Conservation (phyloP, 2,113 vertebrate genomes). For the Pogonocichla stellata region DNA sequence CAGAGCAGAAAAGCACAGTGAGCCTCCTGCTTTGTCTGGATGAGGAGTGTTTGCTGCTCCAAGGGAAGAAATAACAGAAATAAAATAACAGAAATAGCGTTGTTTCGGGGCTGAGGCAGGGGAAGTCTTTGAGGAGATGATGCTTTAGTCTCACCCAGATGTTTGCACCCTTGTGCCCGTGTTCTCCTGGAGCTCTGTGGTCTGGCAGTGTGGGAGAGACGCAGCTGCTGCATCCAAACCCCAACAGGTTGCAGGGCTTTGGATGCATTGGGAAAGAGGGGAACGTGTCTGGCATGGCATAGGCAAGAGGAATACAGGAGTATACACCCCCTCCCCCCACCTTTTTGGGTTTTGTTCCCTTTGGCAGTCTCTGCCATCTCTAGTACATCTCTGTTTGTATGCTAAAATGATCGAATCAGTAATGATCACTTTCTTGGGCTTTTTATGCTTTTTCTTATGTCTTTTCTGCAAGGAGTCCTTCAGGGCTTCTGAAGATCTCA, state of each 20-base stretch:
- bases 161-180: background rate
- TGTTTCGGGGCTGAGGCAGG: background rate
- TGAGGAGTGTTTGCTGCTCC: rapidly evolving
- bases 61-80: background rate
- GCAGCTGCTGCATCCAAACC: background rate
- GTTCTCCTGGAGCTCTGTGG: background rate
- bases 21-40: background rate
- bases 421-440: background rate
- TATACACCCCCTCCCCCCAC: rapidly evolving
- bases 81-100: background rate
- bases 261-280: background rate
- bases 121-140: background rate
- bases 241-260: background rate
- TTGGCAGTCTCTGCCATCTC: background rate
- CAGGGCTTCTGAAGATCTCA: conserved; percentile 19
- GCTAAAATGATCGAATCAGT: conserved; percentile 14
- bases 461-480: conserved; percentile 10
- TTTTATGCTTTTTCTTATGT: background rate
- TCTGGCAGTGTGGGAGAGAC: background rate
- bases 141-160: background rate
- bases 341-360: background rate
- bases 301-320: background rate
- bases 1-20: background rate
- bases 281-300: rapidly evolving
- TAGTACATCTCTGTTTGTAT: background rate